Base-by-base conservation (phyloP, 2,888 invertebrate genomes). In the Drosophila eohydei region DNA sequence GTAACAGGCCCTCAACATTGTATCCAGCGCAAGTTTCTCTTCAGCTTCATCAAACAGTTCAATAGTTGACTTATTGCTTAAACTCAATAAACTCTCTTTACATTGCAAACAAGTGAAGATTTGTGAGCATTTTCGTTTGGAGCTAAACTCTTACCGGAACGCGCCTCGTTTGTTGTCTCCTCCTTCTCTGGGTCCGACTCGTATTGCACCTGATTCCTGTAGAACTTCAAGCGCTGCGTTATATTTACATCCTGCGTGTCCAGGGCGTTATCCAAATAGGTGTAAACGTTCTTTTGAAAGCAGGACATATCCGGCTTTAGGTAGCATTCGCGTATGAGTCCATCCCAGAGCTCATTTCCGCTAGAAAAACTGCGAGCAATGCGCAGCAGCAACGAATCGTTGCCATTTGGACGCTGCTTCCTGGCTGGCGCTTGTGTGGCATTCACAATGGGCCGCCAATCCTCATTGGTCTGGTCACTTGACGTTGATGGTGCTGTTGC, bases 221-320 rank as follows among this genome's bases (percentile, higher is more conserved):
- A 95, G 88, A 96, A 95, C 55, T 94, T 93, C 89, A 95, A 91
- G 81, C 95, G 94, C 90, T 95, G 94, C 67, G 95, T 94, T 21
- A 96, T 93, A 78, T 95, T 95, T 21, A 96, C 93, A 90, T 96
- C 96, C 86, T 94, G 95, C 30, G 93, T 93, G 48, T 95, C 94
- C 58, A 97, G 93, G 32, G 95, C 95, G 36, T 94, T 94, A 78
- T 96, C 95, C 72, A 97, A 92, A 86, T 96, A 97, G n/a, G 94
- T 93, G 88, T 95, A 96, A 38, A 97, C 95, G 88, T 96, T 96
- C 85, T 95, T 96, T 87, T 96, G 96, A 63, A 97, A 95, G 91
- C 97, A 97, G 77, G 95, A 94, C 88, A 96, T 94, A 70, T 96
- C 94, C 21, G 96, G 95, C 58, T 94, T 93, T 12, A 93, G 93